Evolutionary conservation across 92 coral and sea anemone species (phyloP).

Genomic region (Virgularia gustaviana): DNA sequence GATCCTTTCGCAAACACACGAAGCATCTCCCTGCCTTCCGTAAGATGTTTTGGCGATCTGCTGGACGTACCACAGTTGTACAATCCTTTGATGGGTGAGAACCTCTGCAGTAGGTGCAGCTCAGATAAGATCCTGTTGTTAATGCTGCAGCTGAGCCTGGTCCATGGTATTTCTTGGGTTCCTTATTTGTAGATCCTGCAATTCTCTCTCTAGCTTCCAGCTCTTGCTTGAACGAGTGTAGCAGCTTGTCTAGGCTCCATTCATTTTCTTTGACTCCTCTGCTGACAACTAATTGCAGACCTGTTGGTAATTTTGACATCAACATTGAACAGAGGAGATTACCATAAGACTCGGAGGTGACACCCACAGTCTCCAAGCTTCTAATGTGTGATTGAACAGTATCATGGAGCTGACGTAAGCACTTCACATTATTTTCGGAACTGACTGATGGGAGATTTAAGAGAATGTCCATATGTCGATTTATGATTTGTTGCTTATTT

Average conservation of each 20-base stretch:
- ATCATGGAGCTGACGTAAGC: conserved; percentile 42
- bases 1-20: conserved; percentile 39
- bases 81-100: conserved; percentile 34
- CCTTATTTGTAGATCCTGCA: background rate
- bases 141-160: background rate
- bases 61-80: conserved; percentile 30
- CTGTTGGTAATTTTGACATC: conserved; percentile 48
- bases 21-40: conserved; percentile 47
- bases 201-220: conserved; percentile 55
- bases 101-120: conserved; percentile 40
- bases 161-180: conserved; percentile 7
- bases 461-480: conserved; percentile 53
- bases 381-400: conserved; percentile 48
- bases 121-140: background rate
- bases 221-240: conserved; percentile 24
- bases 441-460: conserved; percentile 40
- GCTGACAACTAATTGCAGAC: conserved; percentile 21
- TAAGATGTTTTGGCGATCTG: conserved; percentile 30
- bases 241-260: conserved; percentile 39
- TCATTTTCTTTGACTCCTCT: conserved; percentile 42
- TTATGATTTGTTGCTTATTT: conserved; percentile 51
- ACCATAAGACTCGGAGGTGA: conserved; percentile 44
- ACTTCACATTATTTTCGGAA: conserved; percentile 24
- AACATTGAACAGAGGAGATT: conserved; percentile 40
- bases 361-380: conserved; percentile 55